Percentiles rank a stretch among this genome's conserved stretches.
Evolutionary conservation across 2,113 vertebrate species (phyloP).

Genomic region (Calidris pygmaea): DNA sequence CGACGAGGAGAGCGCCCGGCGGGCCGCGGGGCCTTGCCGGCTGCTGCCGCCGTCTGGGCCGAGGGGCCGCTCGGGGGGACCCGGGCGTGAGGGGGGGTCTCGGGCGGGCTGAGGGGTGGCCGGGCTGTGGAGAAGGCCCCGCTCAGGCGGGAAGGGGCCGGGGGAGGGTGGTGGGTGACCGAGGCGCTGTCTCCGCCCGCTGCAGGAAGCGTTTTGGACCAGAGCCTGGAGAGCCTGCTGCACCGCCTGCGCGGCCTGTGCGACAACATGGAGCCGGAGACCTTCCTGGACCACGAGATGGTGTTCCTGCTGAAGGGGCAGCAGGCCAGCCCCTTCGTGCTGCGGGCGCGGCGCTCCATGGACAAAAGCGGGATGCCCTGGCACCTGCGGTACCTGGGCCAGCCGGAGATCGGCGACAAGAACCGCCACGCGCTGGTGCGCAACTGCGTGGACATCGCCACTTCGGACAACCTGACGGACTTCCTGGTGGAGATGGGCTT

Average conservation of each 20-base stretch:
- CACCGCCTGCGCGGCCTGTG: conserved; percentile 94
- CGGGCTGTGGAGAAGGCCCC: background rate
- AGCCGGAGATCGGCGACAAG: conserved; percentile 95
- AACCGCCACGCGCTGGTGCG: conserved; percentile 90
- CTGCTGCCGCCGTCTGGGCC: background rate
- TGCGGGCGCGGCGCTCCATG: conserved; percentile 90
- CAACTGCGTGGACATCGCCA: conserved; percentile 94
- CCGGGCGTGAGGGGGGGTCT: background rate
- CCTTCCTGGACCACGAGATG: conserved; percentile 92
- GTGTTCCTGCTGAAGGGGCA: conserved; percentile 97
- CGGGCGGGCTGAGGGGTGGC: background rate
- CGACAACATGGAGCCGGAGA: conserved; percentile 96
- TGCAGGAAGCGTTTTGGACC: conserved; percentile 92
- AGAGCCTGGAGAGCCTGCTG: conserved; percentile 91
- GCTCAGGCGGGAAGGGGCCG: no score
- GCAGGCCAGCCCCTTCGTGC: conserved; percentile 94
- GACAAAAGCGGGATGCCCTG: conserved; percentile 86
- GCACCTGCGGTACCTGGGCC: conserved; percentile 94
- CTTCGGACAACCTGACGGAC: conserved; percentile 91
- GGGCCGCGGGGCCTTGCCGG: background rate
- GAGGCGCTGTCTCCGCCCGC: background rate
- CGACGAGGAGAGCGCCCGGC: no score
- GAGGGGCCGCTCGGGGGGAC: no score
- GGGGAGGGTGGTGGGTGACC: no score
- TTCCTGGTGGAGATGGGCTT: conserved; percentile 98